Percentiles rank a stretch among this genome's conserved stretches.
Conservation (phyloP, 1,140 invertebrate genomes). For the Rhysida immarginata region DNA sequence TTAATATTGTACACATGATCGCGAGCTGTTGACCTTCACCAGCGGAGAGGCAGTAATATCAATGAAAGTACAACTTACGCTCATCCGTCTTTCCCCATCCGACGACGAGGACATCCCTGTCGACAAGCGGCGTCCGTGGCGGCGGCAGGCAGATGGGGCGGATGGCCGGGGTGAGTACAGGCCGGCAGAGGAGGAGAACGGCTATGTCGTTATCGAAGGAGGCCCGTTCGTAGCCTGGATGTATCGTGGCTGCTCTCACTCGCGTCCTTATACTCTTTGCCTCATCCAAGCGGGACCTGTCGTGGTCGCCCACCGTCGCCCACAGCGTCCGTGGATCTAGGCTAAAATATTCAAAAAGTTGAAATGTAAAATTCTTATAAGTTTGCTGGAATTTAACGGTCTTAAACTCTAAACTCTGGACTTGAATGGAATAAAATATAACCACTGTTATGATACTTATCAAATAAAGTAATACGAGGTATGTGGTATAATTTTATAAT, state of each 20-base stretch:
- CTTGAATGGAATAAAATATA: no score
- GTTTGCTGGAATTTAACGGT: no score
- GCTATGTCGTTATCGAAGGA: not conserved
- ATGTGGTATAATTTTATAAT: no score
- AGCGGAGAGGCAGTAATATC: no score
- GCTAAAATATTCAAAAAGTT: no score
- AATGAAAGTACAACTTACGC: no score
- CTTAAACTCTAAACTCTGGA: no score
- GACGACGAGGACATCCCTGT: not conserved
- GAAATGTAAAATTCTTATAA: no score
- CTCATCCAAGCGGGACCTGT: not conserved
- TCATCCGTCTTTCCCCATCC: not conserved
- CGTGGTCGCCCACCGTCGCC: not conserved
- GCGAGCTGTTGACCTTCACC: no score
- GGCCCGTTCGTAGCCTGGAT: not conserved
- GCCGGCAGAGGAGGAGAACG: not conserved
- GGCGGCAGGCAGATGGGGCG: not conserved
- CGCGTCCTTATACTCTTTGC: not conserved
- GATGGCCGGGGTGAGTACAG: not conserved
- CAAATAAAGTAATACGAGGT: no score
- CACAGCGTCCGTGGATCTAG: not conserved
- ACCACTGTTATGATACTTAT: no score
- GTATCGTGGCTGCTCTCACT: not conserved
- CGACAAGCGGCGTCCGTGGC: not conserved
- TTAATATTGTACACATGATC: no score